Evolutionary conservation across 2,888 invertebrate species (phyloP).

Genomic region (Drosophila barbarae): DNA sequence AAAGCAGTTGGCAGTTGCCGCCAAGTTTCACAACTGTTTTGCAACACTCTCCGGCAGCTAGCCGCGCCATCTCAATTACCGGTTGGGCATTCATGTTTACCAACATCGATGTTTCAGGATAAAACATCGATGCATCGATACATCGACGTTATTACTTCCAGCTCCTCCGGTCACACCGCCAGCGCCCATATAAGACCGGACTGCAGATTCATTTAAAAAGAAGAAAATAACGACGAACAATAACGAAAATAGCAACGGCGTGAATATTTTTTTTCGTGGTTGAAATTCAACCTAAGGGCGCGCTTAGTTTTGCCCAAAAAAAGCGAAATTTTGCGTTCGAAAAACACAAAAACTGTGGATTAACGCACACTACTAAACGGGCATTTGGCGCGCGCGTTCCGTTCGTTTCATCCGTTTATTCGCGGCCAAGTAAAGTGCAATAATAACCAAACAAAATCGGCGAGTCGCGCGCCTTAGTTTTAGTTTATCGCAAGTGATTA

Average conservation of each 20-base stretch:
- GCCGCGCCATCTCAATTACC: too few relatives aligned
- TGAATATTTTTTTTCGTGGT: background rate
- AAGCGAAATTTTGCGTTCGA: background rate
- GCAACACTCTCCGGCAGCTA: too few relatives aligned
- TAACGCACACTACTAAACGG: background rate
- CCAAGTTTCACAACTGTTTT: too few relatives aligned
- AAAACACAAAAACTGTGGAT: background rate
- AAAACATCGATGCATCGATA: too few relatives aligned
- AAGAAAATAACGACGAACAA: too few relatives aligned
- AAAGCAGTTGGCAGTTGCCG: too few relatives aligned
- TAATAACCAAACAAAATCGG: background rate
- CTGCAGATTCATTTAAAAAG: background rate
- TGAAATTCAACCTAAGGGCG: background rate
- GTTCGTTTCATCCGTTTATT: background rate
- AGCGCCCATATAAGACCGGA: too few relatives aligned
- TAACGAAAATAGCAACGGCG: background rate
- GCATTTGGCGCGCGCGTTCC: conserved; percentile 4
- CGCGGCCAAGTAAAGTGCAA: conserved; percentile 2
- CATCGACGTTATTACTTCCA: too few relatives aligned
- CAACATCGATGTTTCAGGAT: too few relatives aligned
- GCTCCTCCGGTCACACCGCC: too few relatives aligned
- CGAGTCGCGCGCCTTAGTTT: background rate
- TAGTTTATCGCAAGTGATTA: conserved; percentile 1
- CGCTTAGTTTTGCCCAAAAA: background rate
- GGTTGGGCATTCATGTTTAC: too few relatives aligned